Conservation (phyloP, 1,140 invertebrate species). For the Camponotus vicinus region DNA sequence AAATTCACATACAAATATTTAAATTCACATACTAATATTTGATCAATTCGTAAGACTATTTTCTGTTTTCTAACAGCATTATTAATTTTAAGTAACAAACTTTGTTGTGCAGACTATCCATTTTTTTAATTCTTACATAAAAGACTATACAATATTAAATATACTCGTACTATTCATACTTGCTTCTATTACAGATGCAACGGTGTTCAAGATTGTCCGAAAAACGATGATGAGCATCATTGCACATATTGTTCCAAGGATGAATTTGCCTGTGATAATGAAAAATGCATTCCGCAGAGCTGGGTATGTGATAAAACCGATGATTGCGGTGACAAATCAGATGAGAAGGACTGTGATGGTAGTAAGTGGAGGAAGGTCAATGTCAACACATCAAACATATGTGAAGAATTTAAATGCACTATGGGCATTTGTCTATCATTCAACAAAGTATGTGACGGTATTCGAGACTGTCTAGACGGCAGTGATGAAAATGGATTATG, state of each 20-base stretch:
- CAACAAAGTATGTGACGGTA: slow-evolving; percentile 90
- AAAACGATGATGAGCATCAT: slow-evolving; percentile 91
- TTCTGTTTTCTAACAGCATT: background rate
- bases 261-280: slow-evolving; percentile 88
- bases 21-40: background rate
- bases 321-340: slow-evolving; percentile 91
- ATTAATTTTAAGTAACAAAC: too few species aligned
- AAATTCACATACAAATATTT: background rate
- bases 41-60: background rate
- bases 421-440: slow-evolving; percentile 90
- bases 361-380: background rate
- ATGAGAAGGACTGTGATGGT: slow-evolving; percentile 87
- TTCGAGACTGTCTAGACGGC: slow-evolving; percentile 92
- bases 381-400: slow-evolving; percentile 58
- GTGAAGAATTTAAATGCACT: slow-evolving; percentile 87
- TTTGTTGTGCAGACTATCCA: too few species aligned
- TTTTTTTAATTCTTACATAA: background rate
- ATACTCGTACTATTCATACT: slow-evolving; percentile 12
- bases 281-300: slow-evolving; percentile 88
- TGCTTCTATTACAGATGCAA: slow-evolving; percentile 77
- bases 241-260: slow-evolving; percentile 88
- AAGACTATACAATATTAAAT: background rate
- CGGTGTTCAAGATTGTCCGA: slow-evolving; percentile 83
- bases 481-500: slow-evolving; percentile 89
- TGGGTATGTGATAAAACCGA: slow-evolving; percentile 89